A percentile compares a stretch with the other conserved stretches of the same genome.
Conservation (phyloP, 2,888 invertebrate species). For the Dioctria linearis region DNA sequence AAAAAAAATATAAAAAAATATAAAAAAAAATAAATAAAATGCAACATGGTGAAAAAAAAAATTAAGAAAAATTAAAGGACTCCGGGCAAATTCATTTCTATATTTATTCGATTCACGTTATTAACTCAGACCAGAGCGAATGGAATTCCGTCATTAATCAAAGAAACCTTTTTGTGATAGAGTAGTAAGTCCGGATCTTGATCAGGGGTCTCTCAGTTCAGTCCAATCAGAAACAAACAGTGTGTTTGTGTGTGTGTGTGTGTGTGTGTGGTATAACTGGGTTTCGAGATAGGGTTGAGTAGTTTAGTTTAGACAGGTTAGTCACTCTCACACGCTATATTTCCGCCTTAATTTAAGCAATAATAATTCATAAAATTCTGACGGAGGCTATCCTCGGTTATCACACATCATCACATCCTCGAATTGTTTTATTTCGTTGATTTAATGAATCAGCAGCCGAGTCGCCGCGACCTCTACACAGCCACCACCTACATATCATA, state of each 20-base stretch:
- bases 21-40: too few relatives aligned
- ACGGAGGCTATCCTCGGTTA: background rate
- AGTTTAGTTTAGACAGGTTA: too few relatives aligned
- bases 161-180: background rate
- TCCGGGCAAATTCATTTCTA: background rate
- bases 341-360: background rate
- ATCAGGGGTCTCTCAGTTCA: background rate
- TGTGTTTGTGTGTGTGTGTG: too few relatives aligned
- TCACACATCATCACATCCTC: background rate
- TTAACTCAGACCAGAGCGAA: background rate
- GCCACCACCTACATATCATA: background rate
- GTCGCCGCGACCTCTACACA: background rate
- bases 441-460: background rate
- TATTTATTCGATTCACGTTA: background rate
- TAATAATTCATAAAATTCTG: background rate
- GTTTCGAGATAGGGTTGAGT: too few relatives aligned
- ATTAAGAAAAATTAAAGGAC: too few relatives aligned
- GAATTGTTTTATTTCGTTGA: background rate
- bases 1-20: background rate
- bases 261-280: too few relatives aligned
- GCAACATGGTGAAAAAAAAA: too few relatives aligned
- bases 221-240: background rate
- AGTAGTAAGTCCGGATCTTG: background rate
- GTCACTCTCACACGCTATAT: background rate
- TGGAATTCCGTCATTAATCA: background rate